These are phyloP conservation scores for Cosmorhoe ocellata DNA, from an alignment of 2,888 invertebrate genomes.

Conservation along the genomic window DNA sequence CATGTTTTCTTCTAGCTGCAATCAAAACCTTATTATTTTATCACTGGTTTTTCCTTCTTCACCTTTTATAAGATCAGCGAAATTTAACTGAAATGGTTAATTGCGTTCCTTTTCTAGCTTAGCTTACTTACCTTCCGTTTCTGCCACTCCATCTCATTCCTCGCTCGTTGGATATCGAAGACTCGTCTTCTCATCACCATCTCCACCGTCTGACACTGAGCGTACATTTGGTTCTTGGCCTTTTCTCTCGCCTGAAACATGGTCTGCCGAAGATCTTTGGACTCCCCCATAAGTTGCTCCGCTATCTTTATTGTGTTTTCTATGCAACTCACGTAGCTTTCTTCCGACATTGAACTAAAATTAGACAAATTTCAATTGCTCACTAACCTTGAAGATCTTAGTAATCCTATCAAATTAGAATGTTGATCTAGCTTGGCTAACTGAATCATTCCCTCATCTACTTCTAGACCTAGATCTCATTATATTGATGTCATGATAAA, in stretches of 20 bases:
- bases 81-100: no score
- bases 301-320: constrained; percentile 89
- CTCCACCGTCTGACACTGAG: constrained; percentile 88
- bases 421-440: no score
- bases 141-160: constrained; percentile 96
- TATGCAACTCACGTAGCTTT: constrained; percentile 92
- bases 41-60: no score
- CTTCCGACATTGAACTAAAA: constrained; percentile 86
- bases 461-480: no score
- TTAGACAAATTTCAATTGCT: background rate
- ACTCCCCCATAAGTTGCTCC: constrained; percentile 90
- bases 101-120: background rate
- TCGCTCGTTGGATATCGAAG: constrained; percentile 92
- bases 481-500: no score
- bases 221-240: constrained; percentile 89
- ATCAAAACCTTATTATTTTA: no score
- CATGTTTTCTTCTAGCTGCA: constrained; percentile 90
- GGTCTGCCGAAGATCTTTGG: constrained; percentile 89
- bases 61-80: no score
- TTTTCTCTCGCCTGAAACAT: constrained; percentile 90
- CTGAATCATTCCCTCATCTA: no score
- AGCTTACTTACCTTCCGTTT: constrained; percentile 66
- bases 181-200: constrained; percentile 92
- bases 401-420: no score
- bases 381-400: no score